These are phyloP conservation scores for Myotis daubentonii DNA, from an alignment of 2,797 vertebrate genomes.

Conservation along the genomic window DNA sequence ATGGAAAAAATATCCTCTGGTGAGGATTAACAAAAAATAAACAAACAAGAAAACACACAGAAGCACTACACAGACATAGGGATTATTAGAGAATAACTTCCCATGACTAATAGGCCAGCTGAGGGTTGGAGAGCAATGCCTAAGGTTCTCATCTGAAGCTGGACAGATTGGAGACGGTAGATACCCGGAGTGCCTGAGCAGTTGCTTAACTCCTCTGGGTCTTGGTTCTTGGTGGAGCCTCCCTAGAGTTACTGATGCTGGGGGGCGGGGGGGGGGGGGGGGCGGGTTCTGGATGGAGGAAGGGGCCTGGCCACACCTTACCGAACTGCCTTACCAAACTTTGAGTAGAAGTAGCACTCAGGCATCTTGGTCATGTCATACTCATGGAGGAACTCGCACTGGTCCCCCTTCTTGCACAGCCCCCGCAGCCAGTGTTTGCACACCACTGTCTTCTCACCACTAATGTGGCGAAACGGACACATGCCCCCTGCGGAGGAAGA, in stretches of 20 bases:
- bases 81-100: neutral
- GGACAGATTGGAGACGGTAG: neutral
- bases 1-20: too few species aligned
- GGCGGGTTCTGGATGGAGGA: too few species aligned
- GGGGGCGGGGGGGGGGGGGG: too few species aligned
- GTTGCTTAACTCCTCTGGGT: neutral
- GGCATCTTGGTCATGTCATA: conserved; percentile 99
- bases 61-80: neutral
- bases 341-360: conserved; percentile 99
- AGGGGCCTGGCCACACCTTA: conserved; percentile 79
- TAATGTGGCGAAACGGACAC: conserved; percentile 99
- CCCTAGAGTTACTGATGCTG: neutral
- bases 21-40: too few species aligned
- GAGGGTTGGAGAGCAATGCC: neutral
- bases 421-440: conserved; percentile 99
- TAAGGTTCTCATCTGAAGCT: neutral
- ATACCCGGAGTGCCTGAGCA: fast-evolving
- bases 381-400: conserved; percentile 98
- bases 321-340: conserved; percentile 97
- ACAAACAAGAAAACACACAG: neutral
- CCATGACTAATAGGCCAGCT: neutral
- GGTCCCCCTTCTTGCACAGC: conserved; percentile 98
- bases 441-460: conserved; percentile 98
- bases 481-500: conserved; percentile 90
- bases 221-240: neutral